These are phyloP conservation scores for Drosophila birchii DNA, from an alignment of 2,888 invertebrate species.

Conservation along the genomic window DNA sequence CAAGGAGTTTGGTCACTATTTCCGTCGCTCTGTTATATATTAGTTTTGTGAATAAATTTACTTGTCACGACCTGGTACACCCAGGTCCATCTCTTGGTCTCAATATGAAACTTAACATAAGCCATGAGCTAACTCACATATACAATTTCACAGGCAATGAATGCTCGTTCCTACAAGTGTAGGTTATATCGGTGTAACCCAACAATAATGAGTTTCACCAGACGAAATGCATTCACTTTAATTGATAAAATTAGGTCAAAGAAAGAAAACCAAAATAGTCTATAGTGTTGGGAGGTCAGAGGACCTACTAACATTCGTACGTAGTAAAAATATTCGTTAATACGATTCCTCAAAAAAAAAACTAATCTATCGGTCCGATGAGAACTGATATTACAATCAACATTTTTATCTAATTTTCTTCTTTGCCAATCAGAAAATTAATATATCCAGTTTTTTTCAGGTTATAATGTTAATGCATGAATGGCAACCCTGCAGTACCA, in stretches of 20 bases:
- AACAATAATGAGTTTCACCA: slow-evolving; percentile 17
- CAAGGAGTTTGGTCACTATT: slow-evolving; percentile 18
- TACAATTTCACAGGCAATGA: slow-evolving; percentile 22
- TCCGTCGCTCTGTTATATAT: slow-evolving; percentile 54
- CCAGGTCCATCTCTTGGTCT: not conserved
- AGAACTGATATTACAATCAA: not conserved
- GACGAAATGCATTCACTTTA: slow-evolving; percentile 10
- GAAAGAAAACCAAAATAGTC: not conserved
- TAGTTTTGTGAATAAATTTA: slow-evolving; percentile 60
- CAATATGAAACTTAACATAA: not conserved
- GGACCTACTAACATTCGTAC: not conserved
- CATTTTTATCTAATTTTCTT: not conserved
- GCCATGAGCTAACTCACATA: not conserved
- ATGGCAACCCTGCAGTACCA: too few species aligned
- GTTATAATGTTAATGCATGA: too few species aligned
- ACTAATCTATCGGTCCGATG: not conserved
- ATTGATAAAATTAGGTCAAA: slow-evolving; percentile 13
- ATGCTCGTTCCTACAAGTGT: slow-evolving; percentile 40
- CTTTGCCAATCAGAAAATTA: not conserved
- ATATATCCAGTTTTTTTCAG: too few species aligned
- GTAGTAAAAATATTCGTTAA: not conserved
- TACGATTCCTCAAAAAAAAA: not conserved
- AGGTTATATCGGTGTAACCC: slow-evolving; percentile 41
- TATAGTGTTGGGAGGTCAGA: not conserved
- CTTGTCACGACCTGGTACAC: slow-evolving; percentile 43